A percentile compares a stretch with the other conserved stretches of the same genome.
Conservation (phyloP, 2,113 vertebrate genomes). For the Chionis minor region DNA sequence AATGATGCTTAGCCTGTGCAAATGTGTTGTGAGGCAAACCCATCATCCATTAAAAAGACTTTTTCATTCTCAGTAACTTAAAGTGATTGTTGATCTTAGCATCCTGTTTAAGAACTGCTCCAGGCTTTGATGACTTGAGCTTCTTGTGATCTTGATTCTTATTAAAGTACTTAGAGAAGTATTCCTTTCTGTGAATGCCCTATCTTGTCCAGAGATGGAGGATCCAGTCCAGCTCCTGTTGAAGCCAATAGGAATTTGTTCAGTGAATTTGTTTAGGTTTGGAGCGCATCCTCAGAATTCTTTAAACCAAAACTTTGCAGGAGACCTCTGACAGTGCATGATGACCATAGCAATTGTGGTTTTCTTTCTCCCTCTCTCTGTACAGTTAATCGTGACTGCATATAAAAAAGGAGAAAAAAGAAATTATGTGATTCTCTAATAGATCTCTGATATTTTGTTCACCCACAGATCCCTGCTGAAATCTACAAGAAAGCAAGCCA, state of each 20-base stretch:
- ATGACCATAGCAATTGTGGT: background rate
- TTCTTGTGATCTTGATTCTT: background rate
- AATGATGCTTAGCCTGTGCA: background rate
- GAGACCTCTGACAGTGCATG: background rate
- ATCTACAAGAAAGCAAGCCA: background rate
- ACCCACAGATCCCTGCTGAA: background rate
- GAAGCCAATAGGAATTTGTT: background rate
- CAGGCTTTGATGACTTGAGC: background rate
- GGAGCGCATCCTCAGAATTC: background rate
- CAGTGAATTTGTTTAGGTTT: background rate
- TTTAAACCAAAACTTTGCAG: background rate
- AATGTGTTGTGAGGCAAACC: background rate
- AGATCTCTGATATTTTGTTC: background rate
- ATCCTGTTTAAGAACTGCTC: background rate
- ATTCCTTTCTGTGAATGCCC: background rate
- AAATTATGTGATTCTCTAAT: background rate
- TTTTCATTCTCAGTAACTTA: background rate
- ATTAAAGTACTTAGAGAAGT: background rate
- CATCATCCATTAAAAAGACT: background rate
- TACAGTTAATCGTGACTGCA: background rate
- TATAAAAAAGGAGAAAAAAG: background rate
- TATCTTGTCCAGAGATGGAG: background rate
- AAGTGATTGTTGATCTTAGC: background rate
- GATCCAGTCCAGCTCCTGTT: background rate
- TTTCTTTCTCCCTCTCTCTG: background rate